Evolutionary conservation across 64 coral and sea anemone genomes (phyloP), one percentile per base, ranked within the genome.

Genomic region (Dendronephthya gigantea): DNA sequence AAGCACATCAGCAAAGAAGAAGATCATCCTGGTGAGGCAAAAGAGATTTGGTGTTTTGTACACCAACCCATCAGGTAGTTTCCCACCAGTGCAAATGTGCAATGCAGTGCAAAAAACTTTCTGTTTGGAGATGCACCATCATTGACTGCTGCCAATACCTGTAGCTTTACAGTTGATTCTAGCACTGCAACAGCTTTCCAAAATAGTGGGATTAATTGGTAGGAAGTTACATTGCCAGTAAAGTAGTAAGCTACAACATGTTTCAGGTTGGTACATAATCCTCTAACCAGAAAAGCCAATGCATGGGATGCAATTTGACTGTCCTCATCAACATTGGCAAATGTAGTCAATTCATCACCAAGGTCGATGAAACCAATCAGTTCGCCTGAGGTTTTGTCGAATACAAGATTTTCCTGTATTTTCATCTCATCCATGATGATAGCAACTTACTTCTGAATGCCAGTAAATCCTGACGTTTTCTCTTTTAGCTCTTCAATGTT

Each of bases 381-480:
- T 28, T 87, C 85, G 23, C 85, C 85, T 27, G 58, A 62, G 49
- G 29, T 22, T 52, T 86, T 86, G 84, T 86, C 51, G 32, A 86
- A 68, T 0, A 86, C 84, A 55, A 86, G 49, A 66, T 86, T 66
- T 31, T 50, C 31, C 62, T 86, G 49, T 15, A 86, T 34, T 39
- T 58, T 86, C 84, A 66, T 86, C 32, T 86, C 84, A 86, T 86
- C 84, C 40, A 85, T 62, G 37, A 86, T 29, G 13, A 86, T 10
- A 14, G 23, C 47, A 5, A 66, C 84, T 37, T 55, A 56, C 17
- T 28, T 31, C 39, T 86, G 84, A 62, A 33, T 65, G 22, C 31
- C 31, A 65, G 51, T 35, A 66, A 37, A 30, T 62, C 47, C 22
- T 2, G 50, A 12, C 25, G 16, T 39, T 55, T 55, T 55, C 15